Percentiles rank a stretch among this genome's conserved stretches.
Evolutionary conservation across 2,888 invertebrate species (phyloP).

Genomic region (Charanyca ferruginea): DNA sequence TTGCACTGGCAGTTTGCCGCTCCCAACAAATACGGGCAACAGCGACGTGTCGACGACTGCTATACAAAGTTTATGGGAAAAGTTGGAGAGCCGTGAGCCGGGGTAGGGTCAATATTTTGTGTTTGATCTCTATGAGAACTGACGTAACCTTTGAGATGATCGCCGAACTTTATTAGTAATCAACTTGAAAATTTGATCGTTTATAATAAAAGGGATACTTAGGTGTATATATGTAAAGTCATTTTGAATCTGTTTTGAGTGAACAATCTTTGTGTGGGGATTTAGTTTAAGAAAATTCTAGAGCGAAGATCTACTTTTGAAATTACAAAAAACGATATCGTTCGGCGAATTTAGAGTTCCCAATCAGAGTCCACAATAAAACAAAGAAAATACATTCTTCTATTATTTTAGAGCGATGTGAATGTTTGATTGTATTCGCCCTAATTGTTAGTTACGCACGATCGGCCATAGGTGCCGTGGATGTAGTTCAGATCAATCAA

Average conservation of each 20-base stretch:
- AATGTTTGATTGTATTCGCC: conserved; percentile 57
- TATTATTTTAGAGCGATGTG: conserved; percentile 45
- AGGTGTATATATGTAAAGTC: neutral
- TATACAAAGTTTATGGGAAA: conserved; percentile 89
- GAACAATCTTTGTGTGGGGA: neutral
- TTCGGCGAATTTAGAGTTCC: neutral
- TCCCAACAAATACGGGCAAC: conserved; percentile 80
- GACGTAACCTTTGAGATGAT: conserved; percentile 64
- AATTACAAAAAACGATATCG: neutral
- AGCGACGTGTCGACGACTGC: conserved; percentile 80
- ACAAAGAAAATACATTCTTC: conserved; percentile 30
- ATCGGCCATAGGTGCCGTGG: conserved; percentile 48
- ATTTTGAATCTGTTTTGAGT: neutral
- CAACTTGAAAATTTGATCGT: conserved; percentile 24
- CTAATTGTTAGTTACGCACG: conserved; percentile 64
- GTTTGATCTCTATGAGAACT: conserved; percentile 74
- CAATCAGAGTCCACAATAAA: conserved; percentile 14
- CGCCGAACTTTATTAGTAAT: conserved; percentile 59
- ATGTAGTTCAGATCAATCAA: conserved; percentile 62
- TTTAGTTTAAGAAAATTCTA: neutral
- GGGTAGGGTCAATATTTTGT: conserved; percentile 77
- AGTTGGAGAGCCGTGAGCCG: conserved; percentile 73
- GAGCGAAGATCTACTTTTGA: neutral
- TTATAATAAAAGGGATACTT: neutral
- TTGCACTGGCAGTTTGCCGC: conserved; percentile 87